Evolutionary conservation across 2,797 vertebrate species (phyloP).

Genomic region (Trachurus trachurus): DNA sequence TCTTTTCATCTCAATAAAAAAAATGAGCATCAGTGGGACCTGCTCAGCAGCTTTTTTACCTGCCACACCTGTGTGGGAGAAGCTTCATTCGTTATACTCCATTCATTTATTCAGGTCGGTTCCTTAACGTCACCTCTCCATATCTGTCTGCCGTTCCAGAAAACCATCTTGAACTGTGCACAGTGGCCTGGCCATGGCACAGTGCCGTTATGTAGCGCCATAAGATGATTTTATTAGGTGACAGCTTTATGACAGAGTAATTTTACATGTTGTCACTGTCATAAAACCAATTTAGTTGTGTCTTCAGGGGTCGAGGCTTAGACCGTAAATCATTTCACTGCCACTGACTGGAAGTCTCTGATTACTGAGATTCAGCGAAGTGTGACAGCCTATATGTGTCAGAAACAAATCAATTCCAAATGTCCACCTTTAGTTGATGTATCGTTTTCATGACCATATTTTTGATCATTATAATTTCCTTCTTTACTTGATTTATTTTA

Average conservation of each 20-base stretch:
- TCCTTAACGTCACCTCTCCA: no score
- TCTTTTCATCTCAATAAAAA: no score
- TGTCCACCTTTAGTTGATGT: background rate
- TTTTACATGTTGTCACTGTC: constrained; percentile 53
- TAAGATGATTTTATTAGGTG: constrained; percentile 30
- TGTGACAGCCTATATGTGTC: constrained; percentile 23
- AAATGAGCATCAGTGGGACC: no score
- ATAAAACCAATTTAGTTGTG: constrained; percentile 47
- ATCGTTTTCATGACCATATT: background rate
- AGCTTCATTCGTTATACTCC: no score
- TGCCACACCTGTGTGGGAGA: background rate
- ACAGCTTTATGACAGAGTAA: constrained; percentile 42
- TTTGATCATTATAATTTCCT: background rate
- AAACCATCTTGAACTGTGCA: background rate
- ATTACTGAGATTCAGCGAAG: constrained; percentile 35
- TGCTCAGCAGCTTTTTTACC: background rate
- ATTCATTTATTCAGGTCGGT: no score
- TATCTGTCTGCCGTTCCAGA: constrained; percentile 5
- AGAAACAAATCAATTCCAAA: constrained; percentile 26
- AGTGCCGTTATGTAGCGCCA: background rate
- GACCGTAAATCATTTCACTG: constrained; percentile 47
- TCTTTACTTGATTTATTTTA: background rate
- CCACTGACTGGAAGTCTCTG: constrained; percentile 26
- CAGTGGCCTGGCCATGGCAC: background rate
- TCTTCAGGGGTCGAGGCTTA: constrained; percentile 29